Evolutionary conservation across 2,888 invertebrate species (phyloP), one percentile per base, ranked within the genome.

Genomic region (Plebejus melissa): DNA sequence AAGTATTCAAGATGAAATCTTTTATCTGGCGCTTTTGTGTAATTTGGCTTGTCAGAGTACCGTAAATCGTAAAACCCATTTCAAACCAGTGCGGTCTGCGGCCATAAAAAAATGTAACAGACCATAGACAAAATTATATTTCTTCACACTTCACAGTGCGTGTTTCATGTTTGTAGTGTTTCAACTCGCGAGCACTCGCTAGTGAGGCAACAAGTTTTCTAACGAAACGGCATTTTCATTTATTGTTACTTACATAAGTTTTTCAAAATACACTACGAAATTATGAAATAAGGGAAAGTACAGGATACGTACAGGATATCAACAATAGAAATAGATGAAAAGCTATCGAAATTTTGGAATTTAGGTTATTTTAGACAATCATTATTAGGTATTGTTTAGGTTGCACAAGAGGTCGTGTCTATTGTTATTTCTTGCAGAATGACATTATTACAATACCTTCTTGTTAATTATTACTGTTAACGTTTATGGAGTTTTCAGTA

Each of bases 91-190:
- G 54, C 65, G 28, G 60, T 60, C 9, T 60, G 60, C 60, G 13
- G 32, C 65, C 65, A 65, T 41, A 41, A 41, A 70, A 70, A 70
- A 46, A 71, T 11, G 70, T 38, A 70, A 71, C 5, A 65, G 22
- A 46, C 41, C 41, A 71, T 41, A 71, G 32, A 65, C 65, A 71
- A 71, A 54, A 71, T 71, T n/a, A 70, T 46, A 71, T 71, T 71
- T 71, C 46, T 41, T 41, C 46, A 71, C 71, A 46, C 46, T 41
- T 41, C 46, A 71, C 71, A 46, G 71, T 71, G 71, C 71, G 71
- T 71, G 71, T 46, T 71, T 46, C 71, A 46, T 71, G 71, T 46
- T 71, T 46, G 13, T 70, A 4, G 46, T 71, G 41, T 22, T 71
- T 22, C 41, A 71, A 70, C 41, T 41, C 22, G 28, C 71, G 16